Percentiles rank a stretch among this genome's conserved stretches.
phyloP scores from a whole-genome alignment of 1,140 invertebrate species.

The Ostrea edulis region DNA sequence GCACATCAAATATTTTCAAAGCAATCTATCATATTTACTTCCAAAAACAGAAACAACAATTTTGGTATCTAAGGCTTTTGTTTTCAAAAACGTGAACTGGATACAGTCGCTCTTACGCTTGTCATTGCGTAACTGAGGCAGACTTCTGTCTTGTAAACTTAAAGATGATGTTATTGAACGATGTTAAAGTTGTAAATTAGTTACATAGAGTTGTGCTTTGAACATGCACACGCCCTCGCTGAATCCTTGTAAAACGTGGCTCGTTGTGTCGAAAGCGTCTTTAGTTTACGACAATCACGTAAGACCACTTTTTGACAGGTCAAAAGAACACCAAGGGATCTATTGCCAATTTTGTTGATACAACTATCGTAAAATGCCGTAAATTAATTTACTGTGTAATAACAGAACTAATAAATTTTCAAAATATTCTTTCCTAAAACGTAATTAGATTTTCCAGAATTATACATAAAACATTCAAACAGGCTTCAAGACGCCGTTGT shows the following conservation, averaged over 20 bases:
- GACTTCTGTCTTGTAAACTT: background rate
- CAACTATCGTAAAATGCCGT: constrained; percentile 34
- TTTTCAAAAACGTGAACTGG: background rate
- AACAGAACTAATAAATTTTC: constrained; percentile 33
- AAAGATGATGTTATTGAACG: constrained; percentile 4
- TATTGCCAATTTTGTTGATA: constrained; percentile 29
- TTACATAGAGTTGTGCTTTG: background rate
- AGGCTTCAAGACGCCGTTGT: constrained; percentile 8
- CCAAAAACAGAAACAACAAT: background rate
- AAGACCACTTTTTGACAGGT: constrained; percentile 32
- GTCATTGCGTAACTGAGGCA: background rate
- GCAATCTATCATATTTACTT: background rate
- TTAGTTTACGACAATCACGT: constrained; percentile 30
- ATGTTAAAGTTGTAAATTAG: constrained; percentile 38
- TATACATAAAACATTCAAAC: constrained; percentile 15
- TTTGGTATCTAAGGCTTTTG: background rate
- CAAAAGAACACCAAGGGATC: constrained; percentile 26
- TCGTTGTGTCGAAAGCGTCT: background rate
- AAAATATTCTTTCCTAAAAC: background rate
- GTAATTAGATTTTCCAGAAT: constrained; percentile 15
- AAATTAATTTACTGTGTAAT: constrained; percentile 36
- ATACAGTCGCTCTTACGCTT: background rate
- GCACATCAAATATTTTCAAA: background rate
- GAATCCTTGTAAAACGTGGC: constrained; percentile 20
- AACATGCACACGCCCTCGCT: constrained; percentile 17